phyloP scores from a whole-genome alignment of 2,797 vertebrate genomes.

The Sebastes variabilis region DNA sequence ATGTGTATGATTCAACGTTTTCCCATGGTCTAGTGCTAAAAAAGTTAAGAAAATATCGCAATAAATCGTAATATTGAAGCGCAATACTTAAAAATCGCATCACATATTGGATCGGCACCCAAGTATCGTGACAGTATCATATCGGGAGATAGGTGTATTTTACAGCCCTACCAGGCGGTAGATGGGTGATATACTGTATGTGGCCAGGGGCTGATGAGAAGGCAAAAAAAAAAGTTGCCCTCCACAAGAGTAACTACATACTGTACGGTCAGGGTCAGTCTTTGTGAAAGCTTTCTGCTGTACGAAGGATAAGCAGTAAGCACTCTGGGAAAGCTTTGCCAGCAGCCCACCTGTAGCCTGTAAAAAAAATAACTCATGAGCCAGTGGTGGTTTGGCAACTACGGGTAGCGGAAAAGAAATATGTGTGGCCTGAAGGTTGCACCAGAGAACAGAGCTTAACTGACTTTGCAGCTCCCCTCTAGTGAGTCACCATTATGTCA shows the following conservation, averaged over 20 bases:
- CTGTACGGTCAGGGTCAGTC: not conserved
- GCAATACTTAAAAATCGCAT: no score
- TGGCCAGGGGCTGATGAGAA: not conserved
- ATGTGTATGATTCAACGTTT: no score
- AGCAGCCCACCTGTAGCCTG: conserved; percentile 39
- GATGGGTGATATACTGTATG: not conserved
- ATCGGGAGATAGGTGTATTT: no score
- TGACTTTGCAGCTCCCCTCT: conserved; percentile 6
- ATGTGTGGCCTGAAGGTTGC: conserved; percentile 36
- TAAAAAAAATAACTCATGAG: conserved; percentile 10
- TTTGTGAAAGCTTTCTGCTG: not conserved
- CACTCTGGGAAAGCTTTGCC: not conserved
- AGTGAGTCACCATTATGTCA: conserved; percentile 34
- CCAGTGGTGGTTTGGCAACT: conserved; percentile 21
- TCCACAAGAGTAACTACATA: not conserved
- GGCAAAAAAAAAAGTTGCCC: not conserved
- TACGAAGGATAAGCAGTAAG: not conserved
- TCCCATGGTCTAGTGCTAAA: no score
- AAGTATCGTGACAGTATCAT: no score
- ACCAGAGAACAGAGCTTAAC: conserved; percentile 14
- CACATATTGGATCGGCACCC: no score
- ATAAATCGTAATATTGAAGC: no score
- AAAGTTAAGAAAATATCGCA: no score
- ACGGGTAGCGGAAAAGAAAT: conserved; percentile 13
- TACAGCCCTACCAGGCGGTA: no score